A percentile compares a stretch with the other conserved stretches of the same genome.
Conservation (phyloP, 2,113 vertebrate species). For the Rhynchomys soricoides region DNA sequence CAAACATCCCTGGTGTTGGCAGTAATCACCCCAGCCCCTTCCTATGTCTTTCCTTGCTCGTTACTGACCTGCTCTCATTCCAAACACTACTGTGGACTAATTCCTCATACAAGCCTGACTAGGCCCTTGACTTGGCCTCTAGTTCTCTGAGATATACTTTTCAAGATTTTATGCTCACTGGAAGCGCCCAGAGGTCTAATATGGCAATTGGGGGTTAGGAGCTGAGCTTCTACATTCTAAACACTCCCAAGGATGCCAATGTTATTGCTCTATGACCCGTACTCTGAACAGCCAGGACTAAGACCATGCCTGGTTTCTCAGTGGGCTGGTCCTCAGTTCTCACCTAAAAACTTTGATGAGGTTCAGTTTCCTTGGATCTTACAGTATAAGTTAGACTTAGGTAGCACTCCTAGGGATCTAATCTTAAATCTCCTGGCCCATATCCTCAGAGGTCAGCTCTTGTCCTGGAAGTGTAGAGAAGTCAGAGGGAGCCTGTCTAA, state of each 20-base stretch:
- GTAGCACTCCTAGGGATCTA: background rate
- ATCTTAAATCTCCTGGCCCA: background rate
- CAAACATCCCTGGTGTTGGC: background rate
- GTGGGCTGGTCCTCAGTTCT: background rate
- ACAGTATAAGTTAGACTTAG: background rate
- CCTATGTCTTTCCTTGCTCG: background rate
- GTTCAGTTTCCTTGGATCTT: slow-evolving; percentile 8
- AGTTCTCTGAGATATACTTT: background rate
- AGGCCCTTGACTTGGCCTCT: background rate
- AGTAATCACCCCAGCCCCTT: background rate
- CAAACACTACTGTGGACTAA: background rate
- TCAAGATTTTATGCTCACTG: background rate
- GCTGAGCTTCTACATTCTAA: background rate
- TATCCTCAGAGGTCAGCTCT: background rate
- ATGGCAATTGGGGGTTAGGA: background rate
- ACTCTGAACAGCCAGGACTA: background rate
- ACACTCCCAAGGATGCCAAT: fast-evolving
- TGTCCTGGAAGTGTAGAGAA: background rate
- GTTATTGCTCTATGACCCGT: fast-evolving
- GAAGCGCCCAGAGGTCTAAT: background rate
- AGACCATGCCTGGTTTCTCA: background rate
- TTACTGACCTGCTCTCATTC: background rate
- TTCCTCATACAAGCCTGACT: background rate
- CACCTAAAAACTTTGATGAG: background rate
- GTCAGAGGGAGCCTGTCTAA: background rate